Evolutionary conservation across 2,797 vertebrate species (phyloP), one percentile per base, ranked within the genome.

Genomic region (Epinephelus malabaricus): DNA sequence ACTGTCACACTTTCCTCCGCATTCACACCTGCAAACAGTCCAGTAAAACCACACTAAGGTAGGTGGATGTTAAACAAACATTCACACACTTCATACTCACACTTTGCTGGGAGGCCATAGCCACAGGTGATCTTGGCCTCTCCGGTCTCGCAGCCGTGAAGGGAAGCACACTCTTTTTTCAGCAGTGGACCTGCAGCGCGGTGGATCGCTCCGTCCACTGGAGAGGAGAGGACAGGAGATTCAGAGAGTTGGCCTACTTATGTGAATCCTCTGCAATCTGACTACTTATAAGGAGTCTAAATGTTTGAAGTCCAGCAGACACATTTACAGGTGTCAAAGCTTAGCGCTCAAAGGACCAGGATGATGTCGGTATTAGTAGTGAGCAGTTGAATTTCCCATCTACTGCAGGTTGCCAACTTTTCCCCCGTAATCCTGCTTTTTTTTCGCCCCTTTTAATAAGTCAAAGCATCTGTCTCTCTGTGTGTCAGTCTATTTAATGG

Each of bases 151-250:
- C 97, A 98, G 79, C 95, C 96, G 6, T 92, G 89, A 53, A 98
- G 95, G 49, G 95, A 95, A 59, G 95, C 92, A 61, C 97, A 98
- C 83, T 98, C 97, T 53, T 96, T 93, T 51, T 92, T 95, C 19
- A 98, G 94, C 87, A 96, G 75, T 3, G 96, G 96, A 21, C 97
- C 97, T 0, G 97, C 97, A 3, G 95, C 92, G 0, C 94, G 94
- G 85, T 97, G 97, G 85, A 98, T 97, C 25, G 97, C 96, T 77
- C 97, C 97, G 54, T 98, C 97, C 95, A 98, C 97, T 98, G 83
- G 23, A 78, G 78, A 86, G 60, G 58, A 87, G 49, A 91, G 63
- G 53, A 78, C 54, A 83, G 46, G 67, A 79, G 63, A 82, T 60
- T 88, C 45, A 80, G 56, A 65, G 54, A 67, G 56, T 63, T 83